These are phyloP conservation scores for Trichonephila inaurata DNA, from an alignment of 1,140 invertebrate species.

Conservation along the genomic window DNA sequence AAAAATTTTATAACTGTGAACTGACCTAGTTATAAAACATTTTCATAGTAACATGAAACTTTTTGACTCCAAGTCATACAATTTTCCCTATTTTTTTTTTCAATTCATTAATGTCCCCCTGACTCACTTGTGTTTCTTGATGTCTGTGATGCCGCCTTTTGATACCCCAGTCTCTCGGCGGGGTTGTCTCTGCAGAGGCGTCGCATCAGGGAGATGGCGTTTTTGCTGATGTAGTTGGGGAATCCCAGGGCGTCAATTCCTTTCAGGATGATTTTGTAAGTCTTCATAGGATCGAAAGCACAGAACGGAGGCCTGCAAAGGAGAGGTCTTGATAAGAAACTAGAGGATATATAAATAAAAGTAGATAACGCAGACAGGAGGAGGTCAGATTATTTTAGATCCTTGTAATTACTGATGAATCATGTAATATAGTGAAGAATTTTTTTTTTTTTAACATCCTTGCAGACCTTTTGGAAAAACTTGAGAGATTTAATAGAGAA, in stretches of 20 bases:
- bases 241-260: slow-evolving; percentile 99
- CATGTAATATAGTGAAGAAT: not conserved
- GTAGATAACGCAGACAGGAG: no score
- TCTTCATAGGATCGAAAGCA: slow-evolving; percentile 98
- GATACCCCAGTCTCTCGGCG: slow-evolving; percentile 96
- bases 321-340: not conserved
- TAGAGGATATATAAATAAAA: not conserved
- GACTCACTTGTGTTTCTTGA: slow-evolving; percentile 96
- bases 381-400: no score
- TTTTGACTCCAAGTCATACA: no score
- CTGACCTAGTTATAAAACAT: no score
- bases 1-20: no score
- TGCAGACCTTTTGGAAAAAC: no score
- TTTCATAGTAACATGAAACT: no score
- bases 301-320: slow-evolving; percentile 91
- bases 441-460: not conserved
- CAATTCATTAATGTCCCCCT: no score
- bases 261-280: slow-evolving; percentile 99
- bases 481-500: no score
- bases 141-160: slow-evolving; percentile 98
- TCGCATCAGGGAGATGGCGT: slow-evolving; percentile 96
- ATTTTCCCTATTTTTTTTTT: no score
- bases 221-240: slow-evolving; percentile 94
- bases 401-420: not conserved
- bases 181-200: slow-evolving; percentile 98